These are phyloP conservation scores for Bactericera cockerelli DNA, from an alignment of 1,140 invertebrate species.

Conservation along the genomic window DNA sequence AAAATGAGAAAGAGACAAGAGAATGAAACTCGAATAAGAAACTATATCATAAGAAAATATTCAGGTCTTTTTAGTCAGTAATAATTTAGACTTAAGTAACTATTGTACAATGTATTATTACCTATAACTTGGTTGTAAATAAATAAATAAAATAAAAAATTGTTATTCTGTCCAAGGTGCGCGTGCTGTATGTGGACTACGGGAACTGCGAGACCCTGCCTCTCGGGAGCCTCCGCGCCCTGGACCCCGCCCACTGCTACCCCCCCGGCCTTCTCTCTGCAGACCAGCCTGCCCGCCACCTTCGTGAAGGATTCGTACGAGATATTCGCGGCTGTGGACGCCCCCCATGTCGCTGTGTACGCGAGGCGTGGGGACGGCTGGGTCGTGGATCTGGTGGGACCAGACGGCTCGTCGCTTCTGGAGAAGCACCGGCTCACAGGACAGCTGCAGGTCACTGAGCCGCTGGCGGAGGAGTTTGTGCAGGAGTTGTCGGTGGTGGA, in stretches of 20 bases:
- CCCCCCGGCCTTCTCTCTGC: neutral
- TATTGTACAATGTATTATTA: too few species aligned
- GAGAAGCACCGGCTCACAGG: neutral
- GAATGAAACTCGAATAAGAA: too few species aligned
- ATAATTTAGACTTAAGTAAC: too few species aligned
- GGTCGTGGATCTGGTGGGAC: neutral
- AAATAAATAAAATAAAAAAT: too few species aligned
- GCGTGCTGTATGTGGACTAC: slow-evolving; percentile 35
- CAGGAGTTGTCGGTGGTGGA: too few species aligned
- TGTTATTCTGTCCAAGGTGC: neutral
- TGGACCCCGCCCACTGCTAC: slow-evolving; percentile 13
- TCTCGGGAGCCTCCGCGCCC: slow-evolving; percentile 16
- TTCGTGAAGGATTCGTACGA: slow-evolving; percentile 17
- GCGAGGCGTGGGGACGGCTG: neutral
- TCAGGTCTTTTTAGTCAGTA: too few species aligned
- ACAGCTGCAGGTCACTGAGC: neutral
- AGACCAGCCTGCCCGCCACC: neutral
- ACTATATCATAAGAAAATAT: too few species aligned
- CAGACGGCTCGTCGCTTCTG: neutral
- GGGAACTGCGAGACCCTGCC: slow-evolving; percentile 32
- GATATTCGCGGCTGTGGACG: neutral
- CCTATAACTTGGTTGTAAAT: too few species aligned
- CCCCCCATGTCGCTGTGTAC: neutral
- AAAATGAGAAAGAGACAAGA: too few species aligned
- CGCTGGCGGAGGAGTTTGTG: too few species aligned